Percentiles rank a stretch among this genome's conserved stretches.
phyloP scores from a whole-genome alignment of 2,113 vertebrate genomes.

The Eleginops maclovinus region DNA sequence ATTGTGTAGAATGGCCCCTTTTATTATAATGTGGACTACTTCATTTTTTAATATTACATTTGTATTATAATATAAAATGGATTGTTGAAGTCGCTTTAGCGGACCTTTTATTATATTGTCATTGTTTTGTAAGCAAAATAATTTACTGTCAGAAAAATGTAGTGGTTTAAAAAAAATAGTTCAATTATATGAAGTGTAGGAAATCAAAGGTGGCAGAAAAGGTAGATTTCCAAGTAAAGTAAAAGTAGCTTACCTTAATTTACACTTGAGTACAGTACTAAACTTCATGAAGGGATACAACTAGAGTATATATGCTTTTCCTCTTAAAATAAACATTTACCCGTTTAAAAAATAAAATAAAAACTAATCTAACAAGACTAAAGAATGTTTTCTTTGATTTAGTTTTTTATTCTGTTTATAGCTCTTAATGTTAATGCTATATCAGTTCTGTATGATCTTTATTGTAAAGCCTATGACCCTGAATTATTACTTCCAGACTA shows the following conservation, averaged over 20 bases:
- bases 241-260: neutral
- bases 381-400: no score
- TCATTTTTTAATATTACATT: neutral
- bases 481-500: neutral
- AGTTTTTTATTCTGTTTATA: neutral
- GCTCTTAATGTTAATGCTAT: no score
- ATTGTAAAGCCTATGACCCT: neutral
- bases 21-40: neutral
- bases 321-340: no score
- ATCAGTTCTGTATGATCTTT: neutral
- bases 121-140: no score
- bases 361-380: no score
- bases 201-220: neutral
- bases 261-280: neutral
- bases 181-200: neutral
- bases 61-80: no score
- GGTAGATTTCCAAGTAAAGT: neutral
- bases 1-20: neutral
- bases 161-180: neutral
- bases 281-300: neutral
- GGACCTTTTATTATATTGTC: no score
- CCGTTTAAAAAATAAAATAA: no score
- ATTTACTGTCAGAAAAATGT: neutral
- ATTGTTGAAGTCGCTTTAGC: neutral
- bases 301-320: no score